Percentiles rank a stretch among this genome's conserved stretches.
phyloP scores from a whole-genome alignment of 1,140 invertebrate species.

The Drosophila gunungcola region DNA sequence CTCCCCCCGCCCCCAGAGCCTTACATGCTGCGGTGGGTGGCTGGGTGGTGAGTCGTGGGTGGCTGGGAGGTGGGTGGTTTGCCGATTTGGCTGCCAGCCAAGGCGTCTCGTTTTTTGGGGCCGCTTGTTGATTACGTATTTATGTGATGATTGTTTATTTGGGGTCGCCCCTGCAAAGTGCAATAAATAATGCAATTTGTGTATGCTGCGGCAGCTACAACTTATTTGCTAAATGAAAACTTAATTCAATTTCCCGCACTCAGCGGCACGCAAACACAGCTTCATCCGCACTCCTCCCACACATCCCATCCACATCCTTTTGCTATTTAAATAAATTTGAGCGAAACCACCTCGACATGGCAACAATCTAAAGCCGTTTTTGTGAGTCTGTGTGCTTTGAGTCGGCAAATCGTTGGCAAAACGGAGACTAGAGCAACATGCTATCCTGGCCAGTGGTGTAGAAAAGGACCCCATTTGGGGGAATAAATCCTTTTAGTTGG shows the following conservation, averaged over 20 bases:
- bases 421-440: conserved; percentile 12
- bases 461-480: background rate
- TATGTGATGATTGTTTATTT: conserved; percentile 65
- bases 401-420: conserved; percentile 52
- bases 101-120: conserved; percentile 21
- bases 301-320: background rate
- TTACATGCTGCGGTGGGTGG: conserved; percentile 41
- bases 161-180: conserved; percentile 58
- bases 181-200: conserved; percentile 70
- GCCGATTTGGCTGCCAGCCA: conserved; percentile 40
- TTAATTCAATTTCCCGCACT: conserved; percentile 58
- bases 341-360: conserved; percentile 32
- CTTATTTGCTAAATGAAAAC: conserved; percentile 62
- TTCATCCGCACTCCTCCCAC: background rate
- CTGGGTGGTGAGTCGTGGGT: background rate
- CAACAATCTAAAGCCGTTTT: conserved; percentile 36
- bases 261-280: conserved; percentile 20
- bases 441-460: background rate
- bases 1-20: conserved; percentile 13
- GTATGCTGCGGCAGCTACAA: conserved; percentile 31
- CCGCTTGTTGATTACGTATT: conserved; percentile 55
- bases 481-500: background rate
- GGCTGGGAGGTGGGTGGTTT: background rate
- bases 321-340: conserved; percentile 27
- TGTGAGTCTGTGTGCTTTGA: conserved; percentile 47